A percentile compares a stretch with the other conserved stretches of the same genome.
These are phyloP conservation scores for Herpetotheres cachinnans DNA, from an alignment of 2,113 vertebrate genomes.

Conservation along the genomic window DNA sequence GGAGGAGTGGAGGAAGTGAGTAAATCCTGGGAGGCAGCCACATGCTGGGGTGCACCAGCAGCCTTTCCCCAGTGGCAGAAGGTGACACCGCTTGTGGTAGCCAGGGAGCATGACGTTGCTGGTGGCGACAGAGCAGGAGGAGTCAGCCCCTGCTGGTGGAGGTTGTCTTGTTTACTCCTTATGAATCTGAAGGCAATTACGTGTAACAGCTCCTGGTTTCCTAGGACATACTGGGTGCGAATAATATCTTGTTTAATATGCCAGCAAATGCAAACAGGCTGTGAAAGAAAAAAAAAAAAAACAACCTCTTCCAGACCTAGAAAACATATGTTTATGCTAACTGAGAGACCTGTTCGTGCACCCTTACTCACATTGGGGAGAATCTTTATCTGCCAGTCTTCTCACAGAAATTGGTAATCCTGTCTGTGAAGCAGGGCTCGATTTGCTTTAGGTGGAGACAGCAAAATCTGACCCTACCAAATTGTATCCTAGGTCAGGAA, in stretches of 20 bases:
- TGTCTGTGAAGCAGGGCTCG: background rate
- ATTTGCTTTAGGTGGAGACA: background rate
- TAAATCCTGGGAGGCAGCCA: background rate
- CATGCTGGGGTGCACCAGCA: background rate
- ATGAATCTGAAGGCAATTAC: background rate
- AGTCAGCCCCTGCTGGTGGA: background rate
- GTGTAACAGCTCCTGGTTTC: background rate
- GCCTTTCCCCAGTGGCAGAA: background rate
- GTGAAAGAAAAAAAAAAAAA: background rate
- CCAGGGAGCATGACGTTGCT: background rate
- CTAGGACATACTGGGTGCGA: background rate
- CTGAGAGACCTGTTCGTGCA: constrained; percentile 43
- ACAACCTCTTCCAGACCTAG: background rate
- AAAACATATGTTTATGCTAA: constrained; percentile 39
- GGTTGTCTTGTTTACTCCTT: background rate
- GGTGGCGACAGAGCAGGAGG: background rate
- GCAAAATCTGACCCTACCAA: background rate
- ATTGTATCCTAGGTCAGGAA: background rate
- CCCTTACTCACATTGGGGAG: fast-evolving
- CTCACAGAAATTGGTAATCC: fast-evolving
- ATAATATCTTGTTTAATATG: constrained; percentile 27
- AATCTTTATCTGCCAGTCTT: background rate
- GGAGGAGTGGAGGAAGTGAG: background rate
- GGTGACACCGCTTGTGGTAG: background rate
- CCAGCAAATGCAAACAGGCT: background rate